Evolutionary conservation across 2,888 invertebrate genomes (phyloP).

Genomic region (Stenichneumon culpator): DNA sequence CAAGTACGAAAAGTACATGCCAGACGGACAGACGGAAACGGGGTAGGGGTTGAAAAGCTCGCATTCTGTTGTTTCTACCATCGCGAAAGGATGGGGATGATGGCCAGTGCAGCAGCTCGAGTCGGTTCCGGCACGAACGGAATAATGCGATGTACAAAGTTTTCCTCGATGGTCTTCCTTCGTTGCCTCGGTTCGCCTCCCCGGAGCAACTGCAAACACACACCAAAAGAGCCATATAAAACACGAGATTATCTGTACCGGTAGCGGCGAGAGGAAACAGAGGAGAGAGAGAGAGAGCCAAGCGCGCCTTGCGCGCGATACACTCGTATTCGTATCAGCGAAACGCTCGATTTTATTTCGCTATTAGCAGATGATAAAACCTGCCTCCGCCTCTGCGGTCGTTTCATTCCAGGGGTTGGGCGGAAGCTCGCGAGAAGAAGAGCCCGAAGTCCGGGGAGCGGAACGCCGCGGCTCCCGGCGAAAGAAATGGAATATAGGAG

Average conservation of each 20-base stretch:
- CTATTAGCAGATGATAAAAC: constrained; percentile 78
- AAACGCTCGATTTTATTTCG: constrained; percentile 74
- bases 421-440: constrained; percentile 6
- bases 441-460: constrained; percentile 39
- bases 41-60: constrained; percentile 14
- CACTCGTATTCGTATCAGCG: constrained; percentile 51
- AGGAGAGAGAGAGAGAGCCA: not conserved
- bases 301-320: not conserved
- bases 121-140: constrained; percentile 55
- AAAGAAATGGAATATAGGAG: constrained; percentile 14
- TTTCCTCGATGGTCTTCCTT: constrained; percentile 63
- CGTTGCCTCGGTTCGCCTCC: constrained; percentile 46
- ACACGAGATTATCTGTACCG: constrained; percentile 5
- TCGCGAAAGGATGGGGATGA: not conserved
- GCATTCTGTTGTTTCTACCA: constrained; percentile 44
- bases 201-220: constrained; percentile 13
- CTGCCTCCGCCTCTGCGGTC: constrained; percentile 52
- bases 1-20: not conserved
- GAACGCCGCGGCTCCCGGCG: constrained; percentile 19
- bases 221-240: not conserved
- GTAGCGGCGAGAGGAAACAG: too few relatives aligned
- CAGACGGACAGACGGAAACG: constrained; percentile 23
- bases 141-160: constrained; percentile 78
- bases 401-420: not conserved
- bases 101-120: not conserved